phyloP scores from a whole-genome alignment of 2,797 vertebrate species.

The Echiichthys vipera region DNA sequence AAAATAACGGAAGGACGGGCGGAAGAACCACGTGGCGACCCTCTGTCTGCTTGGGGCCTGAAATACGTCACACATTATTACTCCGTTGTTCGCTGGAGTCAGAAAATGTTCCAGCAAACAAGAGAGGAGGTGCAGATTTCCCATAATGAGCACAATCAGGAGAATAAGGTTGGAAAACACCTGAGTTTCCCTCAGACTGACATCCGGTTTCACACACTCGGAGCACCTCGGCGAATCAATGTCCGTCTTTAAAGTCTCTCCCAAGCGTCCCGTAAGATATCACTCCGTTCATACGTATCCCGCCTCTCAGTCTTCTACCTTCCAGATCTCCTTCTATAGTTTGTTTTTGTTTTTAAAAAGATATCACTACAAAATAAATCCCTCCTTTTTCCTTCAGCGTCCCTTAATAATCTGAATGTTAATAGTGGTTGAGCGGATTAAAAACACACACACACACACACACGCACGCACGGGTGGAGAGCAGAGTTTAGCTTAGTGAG shows the following conservation, averaged over 20 bases:
- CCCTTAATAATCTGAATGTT: constrained; percentile 60
- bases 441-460: constrained; percentile 6
- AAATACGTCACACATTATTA: too few species aligned
- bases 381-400: constrained; percentile 71
- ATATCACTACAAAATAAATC: constrained; percentile 60
- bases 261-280: constrained; percentile 46
- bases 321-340: constrained; percentile 26
- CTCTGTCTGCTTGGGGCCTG: too few species aligned
- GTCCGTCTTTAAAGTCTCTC: constrained; percentile 28
- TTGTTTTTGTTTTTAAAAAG: constrained; percentile 43
- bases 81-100: not conserved
- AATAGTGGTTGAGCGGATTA: constrained; percentile 61
- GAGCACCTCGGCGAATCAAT: not conserved
- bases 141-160: not conserved
- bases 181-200: not conserved
- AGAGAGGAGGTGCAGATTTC: not conserved
- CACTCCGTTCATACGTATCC: constrained; percentile 16
- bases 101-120: not conserved
- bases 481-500: constrained; percentile 35
- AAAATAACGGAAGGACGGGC: too few species aligned
- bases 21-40: too few species aligned
- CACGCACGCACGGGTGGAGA: constrained; percentile 11
- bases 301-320: constrained; percentile 32
- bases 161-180: not conserved
- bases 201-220: not conserved